These are phyloP conservation scores for Eclectus roratus DNA, from an alignment of 2,113 vertebrate genomes.

Conservation along the genomic window DNA sequence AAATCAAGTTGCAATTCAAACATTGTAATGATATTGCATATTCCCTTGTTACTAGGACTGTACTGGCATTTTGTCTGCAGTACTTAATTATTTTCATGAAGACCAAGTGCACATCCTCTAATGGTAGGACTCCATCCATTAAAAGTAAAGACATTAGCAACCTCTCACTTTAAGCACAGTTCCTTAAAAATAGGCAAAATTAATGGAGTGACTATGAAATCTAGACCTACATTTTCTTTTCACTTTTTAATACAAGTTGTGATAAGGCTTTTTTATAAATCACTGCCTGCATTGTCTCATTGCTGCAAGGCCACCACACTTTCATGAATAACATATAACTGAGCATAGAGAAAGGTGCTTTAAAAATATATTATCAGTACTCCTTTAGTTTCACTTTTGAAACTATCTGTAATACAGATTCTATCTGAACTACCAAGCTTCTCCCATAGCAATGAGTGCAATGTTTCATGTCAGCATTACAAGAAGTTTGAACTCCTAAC, in stretches of 20 bases:
- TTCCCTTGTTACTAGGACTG: neutral
- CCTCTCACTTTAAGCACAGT: neutral
- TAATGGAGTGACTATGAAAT: neutral
- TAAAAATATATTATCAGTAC: neutral
- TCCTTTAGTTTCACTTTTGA: neutral
- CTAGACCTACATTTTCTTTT: neutral
- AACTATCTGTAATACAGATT: neutral
- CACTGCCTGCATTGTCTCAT: neutral
- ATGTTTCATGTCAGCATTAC: slow-evolving; percentile 39
- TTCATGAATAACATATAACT: neutral
- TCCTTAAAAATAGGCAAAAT: neutral
- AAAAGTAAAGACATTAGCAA: neutral
- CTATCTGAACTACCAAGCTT: slow-evolving; percentile 46
- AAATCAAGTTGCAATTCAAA: neutral
- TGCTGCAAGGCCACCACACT: neutral
- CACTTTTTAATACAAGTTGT: neutral
- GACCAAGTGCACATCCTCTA: neutral
- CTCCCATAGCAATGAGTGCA: slow-evolving; percentile 13
- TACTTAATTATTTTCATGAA: neutral
- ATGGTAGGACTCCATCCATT: neutral
- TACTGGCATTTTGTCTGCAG: neutral
- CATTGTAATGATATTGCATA: neutral
- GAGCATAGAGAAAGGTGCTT: neutral
- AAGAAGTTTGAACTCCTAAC: neutral
- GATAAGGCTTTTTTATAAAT: neutral